A percentile compares a stretch with the other conserved stretches of the same genome.
Conservation (phyloP, 2,888 invertebrate genomes). For the Agrotis segetum region DNA sequence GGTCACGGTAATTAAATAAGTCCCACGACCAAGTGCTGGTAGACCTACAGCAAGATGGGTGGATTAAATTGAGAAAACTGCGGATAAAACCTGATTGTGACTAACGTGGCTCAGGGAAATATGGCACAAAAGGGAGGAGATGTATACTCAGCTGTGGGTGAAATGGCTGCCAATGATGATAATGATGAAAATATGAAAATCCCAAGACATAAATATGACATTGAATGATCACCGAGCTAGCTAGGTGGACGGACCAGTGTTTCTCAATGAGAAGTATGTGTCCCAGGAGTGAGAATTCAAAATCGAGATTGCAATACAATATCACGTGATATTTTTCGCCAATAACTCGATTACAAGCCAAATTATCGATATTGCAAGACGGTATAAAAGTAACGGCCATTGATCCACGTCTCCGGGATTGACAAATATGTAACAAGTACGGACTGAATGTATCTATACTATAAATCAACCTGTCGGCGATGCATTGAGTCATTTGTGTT, state of each 20-base stretch:
- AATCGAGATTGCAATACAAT: too few species aligned
- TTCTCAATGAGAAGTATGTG: background rate
- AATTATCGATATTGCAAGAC: background rate
- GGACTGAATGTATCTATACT: background rate
- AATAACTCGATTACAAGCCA: background rate
- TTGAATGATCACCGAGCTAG: background rate
- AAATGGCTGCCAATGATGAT: too few species aligned
- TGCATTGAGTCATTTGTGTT: slow-evolving; percentile 12
- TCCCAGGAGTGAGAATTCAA: background rate
- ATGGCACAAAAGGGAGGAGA: too few species aligned
- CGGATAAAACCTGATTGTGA: too few species aligned
- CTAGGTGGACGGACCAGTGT: background rate
- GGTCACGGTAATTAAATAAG: too few species aligned
- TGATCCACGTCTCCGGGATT: slow-evolving; percentile 3
- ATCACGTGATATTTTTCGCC: too few species aligned
- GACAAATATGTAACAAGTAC: background rate
- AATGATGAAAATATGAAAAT: too few species aligned
- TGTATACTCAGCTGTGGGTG: too few species aligned
- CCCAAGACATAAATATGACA: background rate
- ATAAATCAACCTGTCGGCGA: slow-evolving; percentile 1
- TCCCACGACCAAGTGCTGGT: too few species aligned
- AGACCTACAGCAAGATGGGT: too few species aligned
- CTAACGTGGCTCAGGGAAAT: too few species aligned
- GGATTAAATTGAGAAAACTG: too few species aligned
- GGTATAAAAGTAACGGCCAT: background rate